These are phyloP conservation scores for Carpatolechia fugitivella DNA, from an alignment of 2,888 invertebrate species.

Conservation along the genomic window DNA sequence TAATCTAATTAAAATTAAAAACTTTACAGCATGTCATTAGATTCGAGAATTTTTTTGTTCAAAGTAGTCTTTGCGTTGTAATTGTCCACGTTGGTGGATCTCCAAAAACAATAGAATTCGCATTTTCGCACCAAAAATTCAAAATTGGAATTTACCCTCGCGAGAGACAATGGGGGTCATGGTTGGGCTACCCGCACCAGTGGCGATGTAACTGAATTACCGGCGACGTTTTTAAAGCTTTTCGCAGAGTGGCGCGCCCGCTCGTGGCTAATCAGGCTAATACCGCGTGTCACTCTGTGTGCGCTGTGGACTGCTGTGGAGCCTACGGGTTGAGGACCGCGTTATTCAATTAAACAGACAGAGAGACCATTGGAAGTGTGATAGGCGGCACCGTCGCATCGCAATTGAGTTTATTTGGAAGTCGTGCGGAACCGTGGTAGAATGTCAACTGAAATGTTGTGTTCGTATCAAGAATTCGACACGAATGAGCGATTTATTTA, in stretches of 20 bases:
- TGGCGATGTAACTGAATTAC: constrained; percentile 63
- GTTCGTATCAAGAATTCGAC: too few relatives aligned
- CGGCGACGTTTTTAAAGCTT: constrained; percentile 71
- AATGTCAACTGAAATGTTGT: too few relatives aligned
- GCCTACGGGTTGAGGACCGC: constrained; percentile 21
- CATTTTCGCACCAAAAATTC: not conserved
- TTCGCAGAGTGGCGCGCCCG: constrained; percentile 52
- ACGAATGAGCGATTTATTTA: too few relatives aligned
- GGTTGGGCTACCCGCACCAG: constrained; percentile 38
- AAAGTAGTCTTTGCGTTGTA: too few relatives aligned
- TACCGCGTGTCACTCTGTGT: constrained; percentile 48
- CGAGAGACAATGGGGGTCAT: constrained; percentile 26
- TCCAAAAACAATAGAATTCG: not conserved
- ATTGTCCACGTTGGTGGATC: too few relatives aligned
- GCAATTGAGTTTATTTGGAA: not conserved
- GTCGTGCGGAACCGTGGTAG: not conserved
- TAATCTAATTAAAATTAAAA: too few relatives aligned
- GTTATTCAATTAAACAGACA: constrained; percentile 49
- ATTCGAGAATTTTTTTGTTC: too few relatives aligned
- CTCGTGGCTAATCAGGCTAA: constrained; percentile 65
- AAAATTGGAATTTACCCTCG: not conserved
- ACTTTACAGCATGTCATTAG: too few relatives aligned
- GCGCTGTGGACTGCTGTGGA: too few relatives aligned
- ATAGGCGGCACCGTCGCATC: constrained; percentile 6
- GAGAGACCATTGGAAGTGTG: constrained; percentile 31